These are phyloP conservation scores for Harpegnathos saltator DNA, from an alignment of 1,140 invertebrate species.

Conservation along the genomic window DNA sequence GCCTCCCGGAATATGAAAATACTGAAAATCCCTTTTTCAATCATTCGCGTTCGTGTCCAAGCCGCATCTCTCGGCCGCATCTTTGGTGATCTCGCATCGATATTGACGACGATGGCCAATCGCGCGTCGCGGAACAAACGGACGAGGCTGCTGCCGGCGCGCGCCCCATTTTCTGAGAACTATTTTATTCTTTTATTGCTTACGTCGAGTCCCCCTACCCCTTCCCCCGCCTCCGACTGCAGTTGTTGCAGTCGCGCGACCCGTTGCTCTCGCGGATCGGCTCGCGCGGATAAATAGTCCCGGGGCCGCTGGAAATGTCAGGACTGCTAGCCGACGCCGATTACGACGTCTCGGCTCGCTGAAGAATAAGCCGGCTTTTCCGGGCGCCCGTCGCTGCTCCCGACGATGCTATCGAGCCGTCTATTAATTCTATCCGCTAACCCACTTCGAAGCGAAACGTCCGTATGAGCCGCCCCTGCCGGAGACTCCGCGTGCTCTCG, in stretches of 20 bases:
- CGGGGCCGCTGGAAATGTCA: constrained; percentile 55
- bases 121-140: too few species aligned
- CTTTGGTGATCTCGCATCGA: too few species aligned
- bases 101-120: too few species aligned
- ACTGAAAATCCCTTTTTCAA: too few species aligned
- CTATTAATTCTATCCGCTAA: constrained; percentile 59
- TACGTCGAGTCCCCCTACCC: too few species aligned
- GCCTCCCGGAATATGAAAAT: too few species aligned
- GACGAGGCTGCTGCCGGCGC: too few species aligned
- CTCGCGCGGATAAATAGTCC: constrained; percentile 52
- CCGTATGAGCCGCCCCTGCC: constrained; percentile 27
- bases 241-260: constrained; percentile 36
- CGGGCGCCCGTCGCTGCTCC: constrained; percentile 31
- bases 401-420: constrained; percentile 52
- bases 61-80: too few species aligned
- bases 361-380: constrained; percentile 58
- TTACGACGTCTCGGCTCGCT: constrained; percentile 52
- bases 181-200: too few species aligned
- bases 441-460: constrained; percentile 54
- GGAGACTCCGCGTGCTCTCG: too few species aligned
- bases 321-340: constrained; percentile 28
- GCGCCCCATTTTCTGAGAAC: too few species aligned
- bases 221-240: neutral
- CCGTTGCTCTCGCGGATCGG: constrained; percentile 31
- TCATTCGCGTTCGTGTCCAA: too few species aligned